These are phyloP conservation scores for Campylomormyrus numenius DNA, from an alignment of 2,113 vertebrate species.

Conservation along the genomic window DNA sequence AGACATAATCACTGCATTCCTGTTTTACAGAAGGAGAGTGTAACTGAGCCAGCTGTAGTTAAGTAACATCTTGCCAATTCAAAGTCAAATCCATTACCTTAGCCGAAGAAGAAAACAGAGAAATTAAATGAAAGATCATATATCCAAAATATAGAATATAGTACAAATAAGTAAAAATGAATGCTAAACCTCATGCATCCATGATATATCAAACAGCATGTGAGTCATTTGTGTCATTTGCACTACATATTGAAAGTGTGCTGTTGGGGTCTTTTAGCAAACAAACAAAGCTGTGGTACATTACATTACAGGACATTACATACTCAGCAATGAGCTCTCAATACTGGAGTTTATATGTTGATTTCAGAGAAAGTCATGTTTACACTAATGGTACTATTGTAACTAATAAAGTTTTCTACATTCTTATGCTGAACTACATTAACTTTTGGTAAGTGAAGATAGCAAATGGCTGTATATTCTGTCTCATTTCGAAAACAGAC, in stretches of 20 bases:
- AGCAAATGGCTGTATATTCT: not conserved
- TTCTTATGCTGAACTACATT: not conserved
- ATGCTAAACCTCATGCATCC: not conserved
- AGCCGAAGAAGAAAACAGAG: not conserved
- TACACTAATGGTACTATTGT: not conserved
- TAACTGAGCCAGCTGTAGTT: not conserved
- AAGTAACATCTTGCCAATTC: not conserved
- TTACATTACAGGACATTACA: not conserved
- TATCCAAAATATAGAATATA: not conserved
- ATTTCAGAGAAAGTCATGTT: not conserved
- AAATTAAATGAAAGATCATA: not conserved
- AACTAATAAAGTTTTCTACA: not conserved
- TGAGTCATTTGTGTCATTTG: not conserved
- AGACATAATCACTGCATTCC: not conserved
- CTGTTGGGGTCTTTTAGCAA: not conserved
- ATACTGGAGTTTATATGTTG: not conserved
- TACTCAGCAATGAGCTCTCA: not conserved
- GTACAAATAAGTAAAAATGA: not conserved
- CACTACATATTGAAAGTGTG: not conserved
- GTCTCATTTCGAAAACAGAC: not conserved
- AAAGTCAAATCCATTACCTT: not conserved
- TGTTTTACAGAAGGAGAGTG: not conserved
- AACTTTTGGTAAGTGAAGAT: not conserved
- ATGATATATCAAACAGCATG: not conserved
- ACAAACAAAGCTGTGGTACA: not conserved